Evolutionary conservation across 2,797 vertebrate species (phyloP), one percentile per base, ranked within the genome.

Genomic region (Mus spretus): DNA sequence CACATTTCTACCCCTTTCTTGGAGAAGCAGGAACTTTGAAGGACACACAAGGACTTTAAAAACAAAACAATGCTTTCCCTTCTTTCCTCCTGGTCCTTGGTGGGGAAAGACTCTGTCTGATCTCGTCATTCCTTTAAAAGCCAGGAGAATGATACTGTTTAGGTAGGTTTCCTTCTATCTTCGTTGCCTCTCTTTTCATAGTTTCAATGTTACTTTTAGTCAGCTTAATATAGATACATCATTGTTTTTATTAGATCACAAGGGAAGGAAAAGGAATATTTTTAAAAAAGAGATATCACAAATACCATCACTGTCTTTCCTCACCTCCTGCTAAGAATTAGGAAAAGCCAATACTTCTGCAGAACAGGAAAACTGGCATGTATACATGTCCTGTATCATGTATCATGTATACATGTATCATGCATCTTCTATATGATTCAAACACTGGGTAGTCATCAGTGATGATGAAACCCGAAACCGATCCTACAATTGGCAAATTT

Each of bases 11-110:
- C 17, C 4, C 28, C 24, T 96, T 96, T 91, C 84, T 67, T 81
- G 10, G 11, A 91, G 81, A 26, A 89, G 77, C 85, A 89, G 37
- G 55, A 90, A 67, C 74, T 96, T 90, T 94, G 91, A 94, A 97
- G 93, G 90, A 37, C 67, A 50, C 55, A 79, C 57, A 93, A 96
- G 67, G 84, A 92, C 77, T 82, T 87, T 84, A n/a, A 70, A 37
- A 37, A 20, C 34, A 82, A 61, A 67, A 37, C 24, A 63, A 79
- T 19, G 6, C 77, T 67, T 14, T 79, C 17, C 26, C 31, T 17
- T 63, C 83, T 40, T 57, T 47, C 20, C 3, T 87, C 13, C 15
- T 70, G 17, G 34, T 50, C 17, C 28, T 77, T 15, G 0, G 5
- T 53, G 37, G 31, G 15, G 75, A 55, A 90, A 93, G 37, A 72